Conservation (phyloP, 2,888 invertebrate species). For the Colostygia pectinataria region DNA sequence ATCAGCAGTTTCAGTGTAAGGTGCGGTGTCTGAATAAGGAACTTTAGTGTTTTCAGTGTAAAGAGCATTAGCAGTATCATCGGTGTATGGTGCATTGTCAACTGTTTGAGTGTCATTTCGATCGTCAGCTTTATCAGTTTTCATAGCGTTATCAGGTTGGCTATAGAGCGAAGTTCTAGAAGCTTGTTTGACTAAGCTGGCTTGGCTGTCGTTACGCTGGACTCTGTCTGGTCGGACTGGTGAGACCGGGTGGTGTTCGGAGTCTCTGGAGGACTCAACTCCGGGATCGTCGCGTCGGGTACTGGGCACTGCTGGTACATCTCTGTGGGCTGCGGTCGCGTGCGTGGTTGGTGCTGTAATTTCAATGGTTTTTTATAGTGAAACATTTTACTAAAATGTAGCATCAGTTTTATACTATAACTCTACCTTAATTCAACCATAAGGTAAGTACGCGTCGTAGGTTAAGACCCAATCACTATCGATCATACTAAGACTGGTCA, state of each 20-base stretch:
- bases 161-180: conserved; percentile 35
- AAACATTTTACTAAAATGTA: too few species aligned
- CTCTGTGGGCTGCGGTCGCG: conserved; percentile 62
- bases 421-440: too few species aligned
- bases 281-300: conserved; percentile 42
- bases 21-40: conserved; percentile 1
- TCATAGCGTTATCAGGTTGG: conserved; percentile 27
- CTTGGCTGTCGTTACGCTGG: conserved; percentile 45
- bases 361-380: neutral
- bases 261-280: conserved; percentile 58
- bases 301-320: conserved; percentile 59
- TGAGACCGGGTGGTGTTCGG: conserved; percentile 47
- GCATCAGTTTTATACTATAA: too few species aligned
- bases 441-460: too few species aligned
- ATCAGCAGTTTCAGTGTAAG: conserved; percentile 11
- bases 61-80: neutral
- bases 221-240: conserved; percentile 40
- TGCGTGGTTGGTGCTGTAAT: conserved; percentile 75
- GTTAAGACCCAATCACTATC: too few species aligned
- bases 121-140: conserved; percentile 5
- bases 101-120: neutral
- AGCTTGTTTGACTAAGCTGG: conserved; percentile 46
- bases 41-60: neutral
- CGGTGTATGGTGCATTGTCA: neutral
- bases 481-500: too few species aligned